These are phyloP conservation scores for Syngnathus rostellatus DNA, from an alignment of 2,797 vertebrate genomes.

Conservation along the genomic window DNA sequence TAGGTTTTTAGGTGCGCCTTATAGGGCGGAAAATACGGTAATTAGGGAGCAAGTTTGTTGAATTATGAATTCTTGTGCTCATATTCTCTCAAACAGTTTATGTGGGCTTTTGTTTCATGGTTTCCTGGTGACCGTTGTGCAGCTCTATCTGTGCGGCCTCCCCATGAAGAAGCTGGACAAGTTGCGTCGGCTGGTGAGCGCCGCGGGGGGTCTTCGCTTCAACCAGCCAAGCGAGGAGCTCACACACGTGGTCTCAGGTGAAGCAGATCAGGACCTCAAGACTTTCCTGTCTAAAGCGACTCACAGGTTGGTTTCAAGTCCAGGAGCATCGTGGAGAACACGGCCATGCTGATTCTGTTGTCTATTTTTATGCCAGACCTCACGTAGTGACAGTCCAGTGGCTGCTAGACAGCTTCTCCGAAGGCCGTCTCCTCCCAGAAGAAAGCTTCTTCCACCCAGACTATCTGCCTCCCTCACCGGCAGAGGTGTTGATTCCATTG, in stretches of 20 bases:
- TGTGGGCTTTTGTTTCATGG: background rate
- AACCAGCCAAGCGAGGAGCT: conserved; percentile 90
- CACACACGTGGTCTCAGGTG: conserved; percentile 87
- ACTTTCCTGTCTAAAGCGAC: conserved; percentile 76
- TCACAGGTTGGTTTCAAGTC: conserved; percentile 71
- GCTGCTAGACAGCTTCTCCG: conserved; percentile 85
- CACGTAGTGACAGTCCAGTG: conserved; percentile 85
- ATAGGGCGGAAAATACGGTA: too few relatives aligned
- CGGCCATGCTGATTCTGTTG: background rate
- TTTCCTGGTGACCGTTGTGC: conserved; percentile 11
- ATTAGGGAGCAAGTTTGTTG: background rate
- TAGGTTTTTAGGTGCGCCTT: too few relatives aligned
- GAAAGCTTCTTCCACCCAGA: conserved; percentile 75
- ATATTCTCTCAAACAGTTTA: background rate
- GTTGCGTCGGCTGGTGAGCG: conserved; percentile 82
- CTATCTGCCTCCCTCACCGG: conserved; percentile 71
- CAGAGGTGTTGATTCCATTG: conserved; percentile 57
- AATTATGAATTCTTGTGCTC: background rate
- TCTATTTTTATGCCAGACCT: conserved; percentile 63
- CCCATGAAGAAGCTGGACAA: conserved; percentile 85
- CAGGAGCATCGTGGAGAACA: background rate
- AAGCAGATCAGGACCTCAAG: conserved; percentile 77
- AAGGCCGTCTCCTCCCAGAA: conserved; percentile 76
- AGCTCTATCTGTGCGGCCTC: conserved; percentile 91
- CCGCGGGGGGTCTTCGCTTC: conserved; percentile 85